A percentile compares a stretch with the other conserved stretches of the same genome.
Evolutionary conservation across 2,113 vertebrate species (phyloP).

Genomic region (Eidolon helvum): DNA sequence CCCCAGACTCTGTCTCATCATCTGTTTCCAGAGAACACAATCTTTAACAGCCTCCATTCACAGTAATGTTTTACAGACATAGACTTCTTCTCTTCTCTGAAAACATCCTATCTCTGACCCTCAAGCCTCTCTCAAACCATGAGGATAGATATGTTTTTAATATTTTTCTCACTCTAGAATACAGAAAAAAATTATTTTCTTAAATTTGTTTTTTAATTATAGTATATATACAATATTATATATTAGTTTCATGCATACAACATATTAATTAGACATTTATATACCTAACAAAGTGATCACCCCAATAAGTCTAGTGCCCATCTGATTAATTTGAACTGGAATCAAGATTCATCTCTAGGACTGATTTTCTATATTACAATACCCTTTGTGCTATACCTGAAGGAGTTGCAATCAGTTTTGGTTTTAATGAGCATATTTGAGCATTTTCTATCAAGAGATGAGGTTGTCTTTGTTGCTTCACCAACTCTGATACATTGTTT

Average conservation of each 20-base stretch:
- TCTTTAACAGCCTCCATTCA: background rate
- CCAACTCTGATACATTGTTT: background rate
- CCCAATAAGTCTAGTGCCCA: background rate
- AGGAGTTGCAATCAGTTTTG: background rate
- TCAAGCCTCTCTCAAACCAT: background rate
- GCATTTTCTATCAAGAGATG: background rate
- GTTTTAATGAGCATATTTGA: background rate
- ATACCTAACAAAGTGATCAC: background rate
- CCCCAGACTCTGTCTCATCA: background rate
- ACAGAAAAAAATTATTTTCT: background rate
- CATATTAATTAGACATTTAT: background rate
- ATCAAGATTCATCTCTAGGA: background rate
- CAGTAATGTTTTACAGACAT: accelerated
- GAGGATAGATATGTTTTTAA: background rate
- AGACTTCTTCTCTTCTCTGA: background rate
- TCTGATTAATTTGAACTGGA: background rate
- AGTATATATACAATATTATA: background rate
- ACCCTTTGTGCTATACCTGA: background rate
- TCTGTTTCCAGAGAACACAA: background rate
- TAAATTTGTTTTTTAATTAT: background rate
- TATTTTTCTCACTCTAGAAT: background rate
- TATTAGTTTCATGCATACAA: background rate
- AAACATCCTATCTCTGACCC: background rate
- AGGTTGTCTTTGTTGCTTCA: background rate
- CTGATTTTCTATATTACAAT: background rate